These are phyloP conservation scores for Rhadinocentrus ornatus DNA, from an alignment of 2,797 vertebrate species.

Conservation along the genomic window DNA sequence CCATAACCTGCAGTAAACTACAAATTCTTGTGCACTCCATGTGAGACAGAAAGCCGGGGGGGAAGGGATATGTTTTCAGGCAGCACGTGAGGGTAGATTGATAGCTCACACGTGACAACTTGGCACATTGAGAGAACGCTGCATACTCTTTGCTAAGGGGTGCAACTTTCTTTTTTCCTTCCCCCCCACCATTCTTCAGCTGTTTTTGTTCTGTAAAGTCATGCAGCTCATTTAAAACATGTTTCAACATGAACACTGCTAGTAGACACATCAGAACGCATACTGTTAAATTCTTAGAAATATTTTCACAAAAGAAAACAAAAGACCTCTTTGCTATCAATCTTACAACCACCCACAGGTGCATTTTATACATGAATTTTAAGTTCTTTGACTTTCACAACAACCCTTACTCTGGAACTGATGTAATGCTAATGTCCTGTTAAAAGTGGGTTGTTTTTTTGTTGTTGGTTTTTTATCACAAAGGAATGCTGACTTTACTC, in stretches of 20 bases:
- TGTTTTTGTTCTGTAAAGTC: constrained; percentile 20
- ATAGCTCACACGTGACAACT: constrained; percentile 71
- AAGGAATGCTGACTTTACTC: constrained; percentile 27
- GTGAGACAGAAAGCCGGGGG: constrained; percentile 4
- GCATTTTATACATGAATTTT: background rate
- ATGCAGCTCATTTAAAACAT: constrained; percentile 17
- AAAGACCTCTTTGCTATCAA: background rate
- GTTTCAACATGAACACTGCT: constrained; percentile 36
- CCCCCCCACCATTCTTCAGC: background rate
- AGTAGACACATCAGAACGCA: constrained; percentile 14
- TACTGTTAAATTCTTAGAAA: constrained; percentile 28
- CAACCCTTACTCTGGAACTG: constrained; percentile 27
- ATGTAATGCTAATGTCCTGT: constrained; percentile 37
- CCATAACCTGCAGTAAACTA: constrained; percentile 5
- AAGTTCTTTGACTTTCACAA: constrained; percentile 12
- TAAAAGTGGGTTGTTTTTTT: constrained; percentile 24
- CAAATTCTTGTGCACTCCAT: constrained; percentile 4
- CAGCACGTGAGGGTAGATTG: constrained; percentile 50
- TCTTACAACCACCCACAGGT: background rate
- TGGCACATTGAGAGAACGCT: constrained; percentile 59
- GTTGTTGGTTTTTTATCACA: background rate
- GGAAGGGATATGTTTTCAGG: constrained; percentile 42
- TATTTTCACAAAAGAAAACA: background rate
- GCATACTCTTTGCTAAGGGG: constrained; percentile 28
- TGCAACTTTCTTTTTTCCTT: constrained; percentile 24